These are phyloP conservation scores for Oreochromis aureus DNA, from an alignment of 2,113 vertebrate genomes.

Conservation along the genomic window DNA sequence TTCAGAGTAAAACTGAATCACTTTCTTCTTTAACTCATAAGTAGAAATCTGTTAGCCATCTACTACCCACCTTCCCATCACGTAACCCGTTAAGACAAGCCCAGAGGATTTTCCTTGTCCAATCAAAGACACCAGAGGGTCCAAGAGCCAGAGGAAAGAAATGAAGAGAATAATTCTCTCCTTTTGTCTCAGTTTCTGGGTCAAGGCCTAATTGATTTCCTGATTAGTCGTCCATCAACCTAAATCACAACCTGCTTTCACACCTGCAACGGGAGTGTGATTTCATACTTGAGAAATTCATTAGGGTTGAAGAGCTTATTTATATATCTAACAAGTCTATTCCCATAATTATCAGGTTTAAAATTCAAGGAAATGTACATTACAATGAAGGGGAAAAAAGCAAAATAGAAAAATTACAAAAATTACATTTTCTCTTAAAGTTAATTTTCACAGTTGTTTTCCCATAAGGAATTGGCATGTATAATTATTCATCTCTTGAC, in stretches of 20 bases:
- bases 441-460: conserved; percentile 50
- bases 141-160: conserved; percentile 62
- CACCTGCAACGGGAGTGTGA: conserved; percentile 55
- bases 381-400: neutral
- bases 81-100: conserved; percentile 13
- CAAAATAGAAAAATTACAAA: conserved; percentile 7
- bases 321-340: conserved; percentile 37
- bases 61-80: neutral
- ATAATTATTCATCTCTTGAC: conserved; percentile 54
- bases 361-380: neutral
- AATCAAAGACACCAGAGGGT: conserved; percentile 50
- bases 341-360: neutral
- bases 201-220: conserved; percentile 89
- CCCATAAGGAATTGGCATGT: conserved; percentile 24
- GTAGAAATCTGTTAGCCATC: neutral
- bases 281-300: conserved; percentile 36
- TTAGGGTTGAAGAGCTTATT: conserved; percentile 34
- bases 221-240: conserved; percentile 81
- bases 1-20: neutral
- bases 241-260: conserved; percentile 72
- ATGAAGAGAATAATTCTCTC: conserved; percentile 40
- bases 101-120: conserved; percentile 44
- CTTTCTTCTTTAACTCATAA: neutral
- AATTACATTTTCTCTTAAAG: conserved; percentile 34
- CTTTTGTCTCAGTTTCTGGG: conserved; percentile 88